phyloP scores from a whole-genome alignment of 1,140 invertebrate species.

The Psix sp. region DNA sequence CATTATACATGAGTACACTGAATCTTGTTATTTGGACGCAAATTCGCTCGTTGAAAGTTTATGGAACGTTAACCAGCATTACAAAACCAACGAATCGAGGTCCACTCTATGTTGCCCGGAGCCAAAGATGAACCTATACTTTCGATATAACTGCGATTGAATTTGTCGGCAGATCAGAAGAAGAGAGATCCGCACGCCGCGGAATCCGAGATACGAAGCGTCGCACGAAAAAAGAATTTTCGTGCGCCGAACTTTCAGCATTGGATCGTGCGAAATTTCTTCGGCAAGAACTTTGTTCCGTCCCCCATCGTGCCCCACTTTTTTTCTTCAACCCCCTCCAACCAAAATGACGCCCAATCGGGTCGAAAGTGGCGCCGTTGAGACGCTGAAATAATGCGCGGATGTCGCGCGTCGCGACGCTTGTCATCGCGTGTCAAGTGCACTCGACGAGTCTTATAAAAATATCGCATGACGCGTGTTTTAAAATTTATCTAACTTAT shows the following conservation, averaged over 20 bases:
- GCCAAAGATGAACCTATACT: conserved; percentile 36
- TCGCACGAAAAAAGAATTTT: conserved; percentile 56
- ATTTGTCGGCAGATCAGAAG: conserved; percentile 51
- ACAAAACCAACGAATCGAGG: conserved; percentile 1
- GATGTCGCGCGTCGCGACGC: conserved; percentile 38
- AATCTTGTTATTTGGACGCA: conserved; percentile 21
- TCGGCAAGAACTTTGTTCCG: conserved; percentile 48
- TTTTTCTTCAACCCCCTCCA: conserved; percentile 16
- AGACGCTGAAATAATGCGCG: conserved; percentile 30
- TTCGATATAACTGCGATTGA: conserved; percentile 37
- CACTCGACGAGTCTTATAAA: conserved; percentile 19
- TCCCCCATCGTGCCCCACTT: conserved; percentile 28
- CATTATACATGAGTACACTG: conserved; percentile 16
- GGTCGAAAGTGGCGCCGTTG: conserved; percentile 35
- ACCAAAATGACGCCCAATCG: conserved; percentile 39
- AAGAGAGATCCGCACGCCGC: conserved; percentile 39
- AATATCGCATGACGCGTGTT: conserved; percentile 36
- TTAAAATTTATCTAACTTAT: conserved; percentile 32
- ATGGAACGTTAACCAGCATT: conserved; percentile 30
- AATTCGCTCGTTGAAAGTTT: conserved; percentile 23
- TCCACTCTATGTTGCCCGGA: conserved; percentile 14
- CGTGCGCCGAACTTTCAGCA: conserved; percentile 33
- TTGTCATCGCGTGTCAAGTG: conserved; percentile 49
- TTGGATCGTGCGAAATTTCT: conserved; percentile 62
- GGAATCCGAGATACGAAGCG: conserved; percentile 40